These are phyloP conservation scores for Spea bombifrons DNA, from an alignment of 2,113 vertebrate species.

Conservation along the genomic window DNA sequence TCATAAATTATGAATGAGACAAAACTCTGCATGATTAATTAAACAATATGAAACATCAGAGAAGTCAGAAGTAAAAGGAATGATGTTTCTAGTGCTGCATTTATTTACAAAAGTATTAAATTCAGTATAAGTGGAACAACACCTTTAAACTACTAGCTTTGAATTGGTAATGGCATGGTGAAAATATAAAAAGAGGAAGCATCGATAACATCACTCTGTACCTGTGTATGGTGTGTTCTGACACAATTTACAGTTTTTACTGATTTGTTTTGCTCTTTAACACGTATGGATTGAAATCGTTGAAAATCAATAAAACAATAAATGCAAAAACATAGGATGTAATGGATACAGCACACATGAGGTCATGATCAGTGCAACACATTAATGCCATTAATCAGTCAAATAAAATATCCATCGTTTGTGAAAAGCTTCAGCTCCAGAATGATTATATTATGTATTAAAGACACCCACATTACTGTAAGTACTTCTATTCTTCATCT, in stretches of 20 bases:
- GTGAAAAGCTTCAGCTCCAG: no score
- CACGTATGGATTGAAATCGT: neutral
- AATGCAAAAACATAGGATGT: constrained; percentile 6
- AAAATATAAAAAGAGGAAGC: neutral
- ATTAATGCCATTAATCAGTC: neutral
- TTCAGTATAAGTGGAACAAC: no score
- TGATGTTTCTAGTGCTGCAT: no score
- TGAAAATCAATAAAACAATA: constrained; percentile 6
- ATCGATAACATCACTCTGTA: neutral
- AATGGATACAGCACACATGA: constrained; percentile 2
- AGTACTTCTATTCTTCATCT: no score
- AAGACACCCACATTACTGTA: no score
- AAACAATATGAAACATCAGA: no score
- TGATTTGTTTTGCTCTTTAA: neutral
- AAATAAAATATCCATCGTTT: neutral
- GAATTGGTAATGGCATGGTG: neutral
- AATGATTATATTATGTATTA: no score
- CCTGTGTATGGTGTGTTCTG: neutral
- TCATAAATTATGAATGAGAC: no score
- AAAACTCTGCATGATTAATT: no score
- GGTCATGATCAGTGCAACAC: neutral
- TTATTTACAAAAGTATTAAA: no score
- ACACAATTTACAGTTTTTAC: neutral
- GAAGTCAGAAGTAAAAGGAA: no score
- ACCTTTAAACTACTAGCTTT: no score